Evolutionary conservation across 1,140 invertebrate genomes (phyloP).

Genomic region (Adoxophyes honmai): DNA sequence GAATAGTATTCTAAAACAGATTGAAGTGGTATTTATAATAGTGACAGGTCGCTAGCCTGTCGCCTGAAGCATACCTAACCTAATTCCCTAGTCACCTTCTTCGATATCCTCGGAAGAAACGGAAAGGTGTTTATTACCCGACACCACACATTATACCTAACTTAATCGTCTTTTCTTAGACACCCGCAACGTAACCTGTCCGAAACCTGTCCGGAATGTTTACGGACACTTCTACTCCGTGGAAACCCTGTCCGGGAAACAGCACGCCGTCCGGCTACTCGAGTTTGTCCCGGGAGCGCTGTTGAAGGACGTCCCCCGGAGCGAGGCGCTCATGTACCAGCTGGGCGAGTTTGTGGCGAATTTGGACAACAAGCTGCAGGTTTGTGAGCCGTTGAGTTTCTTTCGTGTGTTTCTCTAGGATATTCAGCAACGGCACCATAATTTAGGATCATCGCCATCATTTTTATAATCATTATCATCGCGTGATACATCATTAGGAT

Average conservation of each 20-base stretch:
- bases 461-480: too few species aligned
- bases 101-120: too few species aligned
- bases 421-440: too few species aligned
- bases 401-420: neutral
- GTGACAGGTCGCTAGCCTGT: too few species aligned
- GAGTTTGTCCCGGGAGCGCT: constrained; percentile 85
- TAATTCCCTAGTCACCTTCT: too few species aligned
- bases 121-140: too few species aligned
- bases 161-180: constrained; percentile 57
- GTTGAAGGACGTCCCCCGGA: constrained; percentile 78
- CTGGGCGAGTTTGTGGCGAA: constrained; percentile 83
- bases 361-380: constrained; percentile 82
- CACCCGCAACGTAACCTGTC: constrained; percentile 79
- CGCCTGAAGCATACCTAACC: too few species aligned
- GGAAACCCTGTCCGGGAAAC: constrained; percentile 74
- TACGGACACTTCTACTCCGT: constrained; percentile 80
- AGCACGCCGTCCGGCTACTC: constrained; percentile 84
- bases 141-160: too few species aligned
- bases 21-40: too few species aligned
- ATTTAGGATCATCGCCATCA: too few species aligned
- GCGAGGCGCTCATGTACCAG: constrained; percentile 81
- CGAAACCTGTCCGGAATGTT: constrained; percentile 82
- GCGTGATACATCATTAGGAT: too few species aligned
- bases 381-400: constrained; percentile 38
- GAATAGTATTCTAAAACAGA: too few species aligned